Percentiles rank a stretch among this genome's conserved stretches.
phyloP scores from a whole-genome alignment of 2,113 vertebrate species.

The Neotragus moschatus region DNA sequence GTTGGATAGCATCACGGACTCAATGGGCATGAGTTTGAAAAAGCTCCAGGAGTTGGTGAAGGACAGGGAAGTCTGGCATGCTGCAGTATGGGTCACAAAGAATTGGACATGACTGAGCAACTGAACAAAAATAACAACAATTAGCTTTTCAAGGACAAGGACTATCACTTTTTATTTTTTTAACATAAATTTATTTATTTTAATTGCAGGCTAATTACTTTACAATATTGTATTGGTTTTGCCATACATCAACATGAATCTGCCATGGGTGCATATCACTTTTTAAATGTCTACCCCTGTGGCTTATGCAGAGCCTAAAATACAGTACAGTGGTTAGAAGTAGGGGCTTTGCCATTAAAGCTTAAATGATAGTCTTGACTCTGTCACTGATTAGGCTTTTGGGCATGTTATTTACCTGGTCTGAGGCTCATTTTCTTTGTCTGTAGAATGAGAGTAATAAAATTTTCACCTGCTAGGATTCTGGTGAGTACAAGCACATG shows the following conservation, averaged over 20 bases:
- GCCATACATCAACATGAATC: too few species aligned
- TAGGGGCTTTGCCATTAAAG: background rate
- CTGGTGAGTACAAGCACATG: background rate
- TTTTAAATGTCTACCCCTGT: background rate
- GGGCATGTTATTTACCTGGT: background rate
- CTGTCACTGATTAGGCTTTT: background rate
- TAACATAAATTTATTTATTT: too few species aligned
- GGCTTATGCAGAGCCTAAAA: background rate
- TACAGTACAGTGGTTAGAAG: background rate
- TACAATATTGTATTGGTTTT: too few species aligned
- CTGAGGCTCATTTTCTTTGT: background rate
- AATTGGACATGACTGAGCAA: fast-evolving
- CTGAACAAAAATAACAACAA: background rate
- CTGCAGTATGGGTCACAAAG: too few species aligned
- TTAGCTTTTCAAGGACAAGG: background rate
- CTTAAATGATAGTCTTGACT: background rate
- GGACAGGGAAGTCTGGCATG: too few species aligned
- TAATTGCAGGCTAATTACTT: too few species aligned
- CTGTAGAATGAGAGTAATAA: background rate
- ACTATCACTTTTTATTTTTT: background rate
- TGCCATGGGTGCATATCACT: background rate
- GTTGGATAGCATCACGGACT: too few species aligned
- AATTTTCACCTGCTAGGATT: background rate
- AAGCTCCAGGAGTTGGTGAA: too few species aligned
- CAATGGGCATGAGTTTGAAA: too few species aligned